Percentiles rank a stretch among this genome's conserved stretches.
phyloP scores from a whole-genome alignment of 2,797 vertebrate species.

The Chrysocyon brachyurus region DNA sequence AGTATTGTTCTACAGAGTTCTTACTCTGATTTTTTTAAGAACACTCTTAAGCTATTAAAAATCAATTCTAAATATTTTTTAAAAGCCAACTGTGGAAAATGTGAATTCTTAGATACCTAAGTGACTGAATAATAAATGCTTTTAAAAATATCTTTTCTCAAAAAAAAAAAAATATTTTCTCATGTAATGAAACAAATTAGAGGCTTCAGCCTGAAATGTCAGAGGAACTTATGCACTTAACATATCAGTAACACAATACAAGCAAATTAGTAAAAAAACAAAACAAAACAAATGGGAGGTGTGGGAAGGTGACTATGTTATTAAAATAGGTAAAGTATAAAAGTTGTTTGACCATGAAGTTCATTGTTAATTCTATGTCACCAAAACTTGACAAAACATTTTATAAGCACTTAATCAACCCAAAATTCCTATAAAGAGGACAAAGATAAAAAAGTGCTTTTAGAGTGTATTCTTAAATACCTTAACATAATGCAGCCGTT shows the following conservation, averaged over 20 bases:
- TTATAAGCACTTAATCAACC: slow-evolving; percentile 29
- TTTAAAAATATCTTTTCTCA: slow-evolving; percentile 51
- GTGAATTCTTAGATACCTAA: neutral
- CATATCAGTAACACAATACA: neutral
- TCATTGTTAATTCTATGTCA: slow-evolving; percentile 48
- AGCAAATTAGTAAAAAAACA: slow-evolving; percentile 49
- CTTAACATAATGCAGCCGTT: slow-evolving; percentile 17
- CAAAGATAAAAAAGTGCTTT: slow-evolving; percentile 17
- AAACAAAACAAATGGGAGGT: neutral
- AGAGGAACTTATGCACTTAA: neutral
- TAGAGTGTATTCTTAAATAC: slow-evolving; percentile 61
- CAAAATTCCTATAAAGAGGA: slow-evolving; percentile 64
- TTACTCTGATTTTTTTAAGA: slow-evolving; percentile 45
- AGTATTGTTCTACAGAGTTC: slow-evolving; percentile 13
- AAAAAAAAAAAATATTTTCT: slow-evolving; percentile 22
- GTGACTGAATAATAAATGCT: neutral
- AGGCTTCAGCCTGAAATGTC: slow-evolving; percentile 65
- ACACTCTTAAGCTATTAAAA: slow-evolving; percentile 44
- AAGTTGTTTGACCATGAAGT: neutral
- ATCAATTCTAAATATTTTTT: slow-evolving; percentile 25
- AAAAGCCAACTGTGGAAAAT: slow-evolving; percentile 46
- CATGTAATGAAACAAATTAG: slow-evolving; percentile 56
- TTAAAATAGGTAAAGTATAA: slow-evolving; percentile 47
- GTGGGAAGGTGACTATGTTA: neutral
- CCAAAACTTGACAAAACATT: slow-evolving; percentile 36